Evolutionary conservation across 1,140 invertebrate genomes (phyloP), one percentile per base, ranked within the genome.

Genomic region (Drosophila erecta): DNA sequence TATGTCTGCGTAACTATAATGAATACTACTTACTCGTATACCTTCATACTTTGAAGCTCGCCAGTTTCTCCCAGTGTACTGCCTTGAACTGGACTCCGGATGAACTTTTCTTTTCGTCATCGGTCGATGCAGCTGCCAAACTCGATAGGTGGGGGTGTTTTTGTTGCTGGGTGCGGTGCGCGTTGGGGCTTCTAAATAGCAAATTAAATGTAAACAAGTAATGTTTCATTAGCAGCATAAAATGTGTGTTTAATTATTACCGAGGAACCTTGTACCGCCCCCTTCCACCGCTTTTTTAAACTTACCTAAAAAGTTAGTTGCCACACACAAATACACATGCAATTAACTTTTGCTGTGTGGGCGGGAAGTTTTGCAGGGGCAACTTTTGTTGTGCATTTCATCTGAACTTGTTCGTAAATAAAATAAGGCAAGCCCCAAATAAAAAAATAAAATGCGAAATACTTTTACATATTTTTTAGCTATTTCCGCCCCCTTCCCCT

Each of bases 161-260:
- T 41, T 17, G 62, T 27, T 65, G 8, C 15, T n/a, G 62, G 43
- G 43, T 57, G 56, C 44, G n/a, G 27, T 22, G 30, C 40, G 49
- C 24, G 56, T 46, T 60, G 49, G 51, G 65, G 66, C 60, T 81
- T 75, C 62, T 71, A 87, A 87, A 87, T 79, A 69, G 75, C 76
- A 87, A 87, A 87, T 87, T 89, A 87, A 89, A 87, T 89, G 79
- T 77, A 89, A 90, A 89, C 84, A 89, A 80, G 84, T 89, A 89
- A 89, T 89, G 79, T 89, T 89, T 89, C 84, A 89, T 89, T 89
- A 89, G 84, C 72, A 89, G 76, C 76, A 83, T 87, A 83, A 89
- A 89, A 89, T 89, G 84, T 89, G 76, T 84, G 79, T 84, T 90
- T 89, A 89, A 89, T 89, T 89, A 89, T 89, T 80, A 54, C 67